Percentiles rank a stretch among this genome's conserved stretches.
Conservation (phyloP, 2,888 invertebrate species). For the Periphyllus acericola region DNA sequence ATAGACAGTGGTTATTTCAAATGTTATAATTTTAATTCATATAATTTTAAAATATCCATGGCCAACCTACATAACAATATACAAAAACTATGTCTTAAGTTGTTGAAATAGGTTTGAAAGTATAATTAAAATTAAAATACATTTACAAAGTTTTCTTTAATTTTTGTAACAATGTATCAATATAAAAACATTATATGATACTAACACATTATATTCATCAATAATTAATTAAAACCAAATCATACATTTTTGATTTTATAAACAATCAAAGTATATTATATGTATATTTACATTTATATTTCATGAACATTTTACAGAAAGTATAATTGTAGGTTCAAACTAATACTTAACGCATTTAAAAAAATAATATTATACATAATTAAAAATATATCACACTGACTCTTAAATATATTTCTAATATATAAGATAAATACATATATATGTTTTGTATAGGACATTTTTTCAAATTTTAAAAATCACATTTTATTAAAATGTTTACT, state of each 20-base stretch:
- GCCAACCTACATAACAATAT: not conserved
- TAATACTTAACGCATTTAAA: not conserved
- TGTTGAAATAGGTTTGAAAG: not conserved
- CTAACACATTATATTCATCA: not conserved
- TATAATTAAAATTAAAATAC: conserved; percentile 12
- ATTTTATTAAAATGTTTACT: conserved; percentile 17
- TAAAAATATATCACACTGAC: conserved; percentile 41
- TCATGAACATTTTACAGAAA: conserved; percentile 25
- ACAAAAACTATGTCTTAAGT: not conserved
- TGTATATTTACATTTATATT: conserved; percentile 15
- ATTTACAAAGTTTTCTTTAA: not conserved
- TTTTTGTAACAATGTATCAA: not conserved
- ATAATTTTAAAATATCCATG: not conserved
- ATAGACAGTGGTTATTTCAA: no score
- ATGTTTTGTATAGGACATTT: conserved; percentile 3
- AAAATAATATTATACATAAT: conserved; percentile 20
- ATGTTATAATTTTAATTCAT: no score
- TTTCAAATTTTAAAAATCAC: not conserved
- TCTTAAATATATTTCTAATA: conserved; percentile 31
- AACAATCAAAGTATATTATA: not conserved
- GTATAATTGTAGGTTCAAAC: not conserved
- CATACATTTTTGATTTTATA: not conserved
- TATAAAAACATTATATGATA: no score
- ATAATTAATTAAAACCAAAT: conserved; percentile 8
- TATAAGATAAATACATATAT: not conserved